These are phyloP conservation scores for Rhimphoctona megacephalus DNA, from an alignment of 2,888 invertebrate species.

Conservation along the genomic window DNA sequence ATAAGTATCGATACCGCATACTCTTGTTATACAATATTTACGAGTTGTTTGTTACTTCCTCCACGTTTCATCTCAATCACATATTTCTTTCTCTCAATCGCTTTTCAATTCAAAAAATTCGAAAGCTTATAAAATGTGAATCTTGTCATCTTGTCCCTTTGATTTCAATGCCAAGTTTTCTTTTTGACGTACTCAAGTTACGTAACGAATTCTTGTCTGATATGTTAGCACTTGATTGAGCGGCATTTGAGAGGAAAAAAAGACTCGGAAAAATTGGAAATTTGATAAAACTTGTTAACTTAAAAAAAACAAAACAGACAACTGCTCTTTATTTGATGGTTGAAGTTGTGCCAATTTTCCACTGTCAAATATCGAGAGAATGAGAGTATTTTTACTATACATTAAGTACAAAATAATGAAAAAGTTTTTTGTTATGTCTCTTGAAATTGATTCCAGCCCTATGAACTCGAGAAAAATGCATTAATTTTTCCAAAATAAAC, in stretches of 20 bases:
- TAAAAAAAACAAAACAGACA: neutral
- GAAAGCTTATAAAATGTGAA: neutral
- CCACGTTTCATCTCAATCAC: neutral
- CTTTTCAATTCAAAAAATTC: neutral
- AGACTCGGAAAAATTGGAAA: no score
- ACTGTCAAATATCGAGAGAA: no score
- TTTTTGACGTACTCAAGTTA: neutral
- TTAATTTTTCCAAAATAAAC: neutral
- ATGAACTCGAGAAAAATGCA: no score
- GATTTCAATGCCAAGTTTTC: neutral
- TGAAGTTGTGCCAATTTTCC: neutral
- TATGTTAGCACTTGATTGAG: neutral
- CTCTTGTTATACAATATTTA: neutral
- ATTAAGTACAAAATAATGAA: no score
- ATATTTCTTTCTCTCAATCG: neutral
- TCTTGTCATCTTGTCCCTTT: neutral
- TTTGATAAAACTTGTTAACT: neutral
- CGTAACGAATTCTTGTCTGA: neutral
- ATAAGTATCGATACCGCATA: neutral
- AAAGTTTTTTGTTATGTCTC: no score
- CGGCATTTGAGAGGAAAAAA: neutral
- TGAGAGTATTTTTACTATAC: no score
- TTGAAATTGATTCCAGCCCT: no score
- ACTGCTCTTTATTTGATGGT: neutral
- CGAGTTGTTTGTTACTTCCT: neutral